A percentile compares a stretch with the other conserved stretches of the same genome.
phyloP scores from a whole-genome alignment of 1,140 invertebrate genomes.

The Agrilus planipennis region DNA sequence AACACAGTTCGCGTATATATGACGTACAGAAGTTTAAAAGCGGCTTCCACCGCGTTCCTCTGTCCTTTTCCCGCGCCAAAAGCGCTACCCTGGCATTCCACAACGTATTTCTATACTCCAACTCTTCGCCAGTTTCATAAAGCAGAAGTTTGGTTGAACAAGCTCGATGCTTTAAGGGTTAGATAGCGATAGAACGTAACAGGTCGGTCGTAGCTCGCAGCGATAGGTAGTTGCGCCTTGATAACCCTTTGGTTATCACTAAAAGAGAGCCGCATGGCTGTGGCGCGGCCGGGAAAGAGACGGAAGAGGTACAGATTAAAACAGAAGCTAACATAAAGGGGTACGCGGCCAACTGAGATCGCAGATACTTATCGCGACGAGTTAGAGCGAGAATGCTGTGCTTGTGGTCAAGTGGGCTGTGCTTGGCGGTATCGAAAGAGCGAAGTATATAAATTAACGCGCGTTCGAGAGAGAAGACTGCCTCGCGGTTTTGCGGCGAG shows the following conservation, averaged over 20 bases:
- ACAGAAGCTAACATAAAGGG: slow-evolving; percentile 34
- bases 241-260: slow-evolving; percentile 37
- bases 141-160: too few species aligned
- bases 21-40: slow-evolving; percentile 9
- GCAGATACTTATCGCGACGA: slow-evolving; percentile 11
- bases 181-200: slow-evolving; percentile 28
- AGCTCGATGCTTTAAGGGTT: slow-evolving; percentile 19
- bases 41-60: slow-evolving; percentile 14
- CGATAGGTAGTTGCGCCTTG: slow-evolving; percentile 27
- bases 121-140: too few species aligned
- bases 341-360: slow-evolving; percentile 25
- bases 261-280: slow-evolving; percentile 18
- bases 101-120: slow-evolving; percentile 2
- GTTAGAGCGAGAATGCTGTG: slow-evolving; percentile 22
- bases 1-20: slow-evolving; percentile 19
- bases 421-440: slow-evolving; percentile 29
- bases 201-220: slow-evolving; percentile 16
- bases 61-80: slow-evolving; percentile 16
- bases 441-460: slow-evolving; percentile 25
- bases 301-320: slow-evolving; percentile 28
- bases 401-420: slow-evolving; percentile 33
- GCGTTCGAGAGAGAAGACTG: slow-evolving; percentile 19
- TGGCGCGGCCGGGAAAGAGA: slow-evolving; percentile 19
- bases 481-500: slow-evolving; percentile 23
- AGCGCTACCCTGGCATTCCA: neutral